phyloP scores from a whole-genome alignment of 2,797 vertebrate genomes.

The Morelia viridis region DNA sequence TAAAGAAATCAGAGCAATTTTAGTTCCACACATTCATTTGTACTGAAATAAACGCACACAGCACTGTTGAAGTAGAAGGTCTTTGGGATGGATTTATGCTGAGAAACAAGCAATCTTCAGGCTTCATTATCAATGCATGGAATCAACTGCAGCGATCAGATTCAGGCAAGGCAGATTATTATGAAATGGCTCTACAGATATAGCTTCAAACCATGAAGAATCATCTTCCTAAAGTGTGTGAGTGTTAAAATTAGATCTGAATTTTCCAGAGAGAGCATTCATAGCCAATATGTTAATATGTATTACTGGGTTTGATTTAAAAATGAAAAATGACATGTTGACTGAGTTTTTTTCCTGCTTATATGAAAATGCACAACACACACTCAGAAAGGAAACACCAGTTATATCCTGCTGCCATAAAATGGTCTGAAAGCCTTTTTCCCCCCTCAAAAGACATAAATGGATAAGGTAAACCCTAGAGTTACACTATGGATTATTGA shows the following conservation, averaged over 20 bases:
- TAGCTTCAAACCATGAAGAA: conserved; percentile 73
- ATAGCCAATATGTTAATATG: conserved; percentile 66
- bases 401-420: not conserved
- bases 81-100: conserved; percentile 76
- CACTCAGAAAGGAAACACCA: conserved; percentile 49
- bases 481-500: conserved; percentile 28
- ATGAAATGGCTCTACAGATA: conserved; percentile 73
- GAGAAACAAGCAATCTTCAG: conserved; percentile 76
- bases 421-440: not conserved
- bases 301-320: conserved; percentile 50
- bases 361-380: conserved; percentile 52
- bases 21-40: conserved; percentile 74
- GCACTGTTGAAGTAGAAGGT: conserved; percentile 74
- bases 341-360: conserved; percentile 41
- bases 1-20: conserved; percentile 82
- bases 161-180: conserved; percentile 73
- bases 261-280: conserved; percentile 74
- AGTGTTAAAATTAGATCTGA: conserved; percentile 80
- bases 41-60: conserved; percentile 65
- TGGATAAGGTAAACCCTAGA: conserved; percentile 6
- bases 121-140: conserved; percentile 79
- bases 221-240: conserved; percentile 72
- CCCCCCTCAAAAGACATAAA: not conserved
- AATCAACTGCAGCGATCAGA: conserved; percentile 79
- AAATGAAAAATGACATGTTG: conserved; percentile 63